Evolutionary conservation across 2,797 vertebrate species (phyloP).

Genomic region (Melanotaenia nigrans): DNA sequence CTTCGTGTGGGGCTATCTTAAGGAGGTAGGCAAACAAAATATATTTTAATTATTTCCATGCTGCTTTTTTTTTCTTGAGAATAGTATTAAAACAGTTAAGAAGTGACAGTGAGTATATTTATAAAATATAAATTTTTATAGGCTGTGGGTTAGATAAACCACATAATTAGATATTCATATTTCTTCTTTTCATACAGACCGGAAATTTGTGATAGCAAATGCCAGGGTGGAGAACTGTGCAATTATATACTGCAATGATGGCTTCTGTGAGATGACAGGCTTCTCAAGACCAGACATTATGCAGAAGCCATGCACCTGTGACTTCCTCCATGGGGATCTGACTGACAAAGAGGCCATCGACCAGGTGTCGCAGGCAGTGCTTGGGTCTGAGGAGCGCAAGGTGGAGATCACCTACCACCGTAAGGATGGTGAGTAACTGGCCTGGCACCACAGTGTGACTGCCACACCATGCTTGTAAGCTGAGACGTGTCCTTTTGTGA

Average conservation of each 20-base stretch:
- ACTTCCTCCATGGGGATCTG: slow-evolving; percentile 95
- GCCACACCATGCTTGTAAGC: slow-evolving; percentile 11
- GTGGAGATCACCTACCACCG: slow-evolving; percentile 97
- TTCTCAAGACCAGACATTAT: slow-evolving; percentile 98
- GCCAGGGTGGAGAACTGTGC: slow-evolving; percentile 98
- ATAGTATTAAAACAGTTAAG: neutral
- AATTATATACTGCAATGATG: slow-evolving; percentile 99
- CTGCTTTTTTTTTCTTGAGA: neutral
- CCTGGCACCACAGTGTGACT: slow-evolving; percentile 16
- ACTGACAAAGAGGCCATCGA: slow-evolving; percentile 91
- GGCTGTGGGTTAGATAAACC: neutral
- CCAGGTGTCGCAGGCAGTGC: slow-evolving; percentile 92
- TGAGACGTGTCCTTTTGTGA: slow-evolving; percentile 18
- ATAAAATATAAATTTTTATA: no score
- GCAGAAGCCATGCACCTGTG: slow-evolving; percentile 97
- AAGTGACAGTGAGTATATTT: neutral
- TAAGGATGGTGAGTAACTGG: slow-evolving; percentile 92
- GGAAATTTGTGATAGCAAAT: slow-evolving; percentile 99
- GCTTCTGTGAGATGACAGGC: slow-evolving; percentile 98
- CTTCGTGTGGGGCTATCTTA: neutral
- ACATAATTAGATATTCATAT: neutral
- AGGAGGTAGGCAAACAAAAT: neutral
- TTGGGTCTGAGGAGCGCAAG: slow-evolving; percentile 96
- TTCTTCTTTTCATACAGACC: slow-evolving; percentile 84
- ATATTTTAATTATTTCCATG: neutral